These are phyloP conservation scores for Mycalesis mineus DNA, from an alignment of 2,888 invertebrate genomes.

Conservation along the genomic window DNA sequence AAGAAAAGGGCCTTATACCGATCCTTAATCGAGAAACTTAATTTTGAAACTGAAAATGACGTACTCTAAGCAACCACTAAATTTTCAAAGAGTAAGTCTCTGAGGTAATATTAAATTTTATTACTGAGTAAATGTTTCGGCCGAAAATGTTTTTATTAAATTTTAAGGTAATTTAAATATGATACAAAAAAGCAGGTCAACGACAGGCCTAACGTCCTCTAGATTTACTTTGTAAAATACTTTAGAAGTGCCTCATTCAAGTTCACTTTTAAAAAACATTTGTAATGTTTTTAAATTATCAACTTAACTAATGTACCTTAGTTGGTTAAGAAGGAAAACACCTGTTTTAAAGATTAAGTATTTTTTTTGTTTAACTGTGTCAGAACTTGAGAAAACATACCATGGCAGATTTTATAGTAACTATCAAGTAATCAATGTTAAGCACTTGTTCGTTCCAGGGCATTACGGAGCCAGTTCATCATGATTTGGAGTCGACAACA, in stretches of 20 bases:
- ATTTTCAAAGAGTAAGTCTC: too few relatives aligned
- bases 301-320: neutral
- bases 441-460: neutral
- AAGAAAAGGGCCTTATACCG: too few relatives aligned
- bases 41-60: too few relatives aligned
- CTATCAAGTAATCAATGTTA: too few relatives aligned
- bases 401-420: neutral
- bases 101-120: too few relatives aligned
- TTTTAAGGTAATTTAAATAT: neutral
- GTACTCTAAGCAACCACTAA: too few relatives aligned
- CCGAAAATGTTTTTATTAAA: neutral
- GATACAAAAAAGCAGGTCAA: conserved; percentile 30
- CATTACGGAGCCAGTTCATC: conserved; percentile 2
- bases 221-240: conserved; percentile 26
- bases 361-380: neutral
- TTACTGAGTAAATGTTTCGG: too few relatives aligned
- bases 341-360: too few relatives aligned
- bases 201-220: conserved; percentile 31
- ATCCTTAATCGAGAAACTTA: too few relatives aligned
- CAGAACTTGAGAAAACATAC: neutral
- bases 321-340: neutral
- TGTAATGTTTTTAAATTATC: neutral
- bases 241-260: neutral
- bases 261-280: neutral
- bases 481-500: conserved; percentile 4